A percentile compares a stretch with the other conserved stretches of the same genome.
These are phyloP conservation scores for Urosaurus nigricauda DNA, from an alignment of 2,797 vertebrate species.

Conservation along the genomic window DNA sequence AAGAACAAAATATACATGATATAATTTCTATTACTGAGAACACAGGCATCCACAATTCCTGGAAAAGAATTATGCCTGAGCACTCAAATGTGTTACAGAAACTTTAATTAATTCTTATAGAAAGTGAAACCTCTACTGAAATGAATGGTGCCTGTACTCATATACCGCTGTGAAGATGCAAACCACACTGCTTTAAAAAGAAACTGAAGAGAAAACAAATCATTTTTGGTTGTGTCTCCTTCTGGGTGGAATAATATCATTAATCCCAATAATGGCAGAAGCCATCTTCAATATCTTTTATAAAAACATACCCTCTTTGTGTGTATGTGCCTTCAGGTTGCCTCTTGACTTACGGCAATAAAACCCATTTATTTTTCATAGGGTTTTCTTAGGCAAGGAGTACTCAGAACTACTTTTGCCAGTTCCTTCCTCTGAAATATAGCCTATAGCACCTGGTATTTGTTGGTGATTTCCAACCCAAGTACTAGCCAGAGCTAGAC, in stretches of 20 bases:
- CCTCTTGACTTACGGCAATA: background rate
- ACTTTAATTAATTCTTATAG: background rate
- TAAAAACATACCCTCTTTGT: background rate
- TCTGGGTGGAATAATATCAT: background rate
- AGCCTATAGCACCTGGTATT: too few relatives aligned
- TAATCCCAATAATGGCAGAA: background rate
- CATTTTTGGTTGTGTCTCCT: background rate
- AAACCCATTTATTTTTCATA: too few relatives aligned
- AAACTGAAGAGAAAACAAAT: background rate
- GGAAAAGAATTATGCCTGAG: background rate
- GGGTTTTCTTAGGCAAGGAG: too few relatives aligned
- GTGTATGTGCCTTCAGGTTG: too few relatives aligned
- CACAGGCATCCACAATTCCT: background rate
- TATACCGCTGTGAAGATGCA: background rate
- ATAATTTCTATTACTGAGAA: background rate
- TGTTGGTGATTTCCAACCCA: too few relatives aligned
- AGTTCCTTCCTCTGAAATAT: too few relatives aligned
- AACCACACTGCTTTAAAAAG: background rate
- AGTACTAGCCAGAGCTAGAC: too few relatives aligned
- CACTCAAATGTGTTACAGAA: slow-evolving; percentile 8
- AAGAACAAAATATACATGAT: background rate
- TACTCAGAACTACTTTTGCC: too few relatives aligned
- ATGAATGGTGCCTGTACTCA: background rate
- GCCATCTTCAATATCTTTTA: background rate
- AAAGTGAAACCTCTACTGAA: slow-evolving; percentile 3